phyloP scores from a whole-genome alignment of 2,797 vertebrate species.

The Tolypeutes matacus region DNA sequence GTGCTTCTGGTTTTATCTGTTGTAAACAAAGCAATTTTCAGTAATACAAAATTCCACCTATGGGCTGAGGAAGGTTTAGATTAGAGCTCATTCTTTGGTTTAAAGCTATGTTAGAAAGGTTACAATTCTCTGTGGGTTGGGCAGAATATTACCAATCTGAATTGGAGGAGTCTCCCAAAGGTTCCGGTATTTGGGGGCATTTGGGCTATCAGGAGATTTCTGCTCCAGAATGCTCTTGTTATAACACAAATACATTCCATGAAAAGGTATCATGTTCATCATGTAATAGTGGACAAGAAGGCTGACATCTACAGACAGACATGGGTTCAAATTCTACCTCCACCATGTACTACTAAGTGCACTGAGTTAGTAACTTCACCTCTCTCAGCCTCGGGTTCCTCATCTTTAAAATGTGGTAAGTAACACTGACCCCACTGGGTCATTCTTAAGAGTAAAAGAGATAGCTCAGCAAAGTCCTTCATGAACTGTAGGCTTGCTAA shows the following conservation, averaged over 20 bases:
- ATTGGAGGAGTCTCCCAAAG: not conserved
- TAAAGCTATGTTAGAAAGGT: not conserved
- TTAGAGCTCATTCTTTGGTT: not conserved
- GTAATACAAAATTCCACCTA: not conserved
- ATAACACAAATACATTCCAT: not conserved
- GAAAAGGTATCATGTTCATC: not conserved
- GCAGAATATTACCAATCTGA: not conserved
- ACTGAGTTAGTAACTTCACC: not conserved
- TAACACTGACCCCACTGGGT: not conserved
- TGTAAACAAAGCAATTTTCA: not conserved
- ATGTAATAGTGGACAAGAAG: not conserved
- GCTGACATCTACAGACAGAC: not conserved
- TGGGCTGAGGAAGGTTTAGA: not conserved
- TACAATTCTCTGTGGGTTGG: not conserved
- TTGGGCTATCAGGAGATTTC: not conserved
- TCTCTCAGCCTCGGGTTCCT: not conserved
- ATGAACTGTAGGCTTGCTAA: not conserved
- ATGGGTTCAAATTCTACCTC: not conserved
- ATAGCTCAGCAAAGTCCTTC: not conserved
- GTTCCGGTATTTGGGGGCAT: not conserved
- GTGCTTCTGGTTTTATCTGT: not conserved
- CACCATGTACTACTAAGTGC: not conserved
- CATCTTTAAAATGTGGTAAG: not conserved
- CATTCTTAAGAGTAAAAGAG: not conserved
- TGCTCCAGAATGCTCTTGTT: not conserved